Percentiles rank a stretch among this genome's conserved stretches.
phyloP scores from a whole-genome alignment of 2,888 invertebrate species.

The Apamea monoglypha region DNA sequence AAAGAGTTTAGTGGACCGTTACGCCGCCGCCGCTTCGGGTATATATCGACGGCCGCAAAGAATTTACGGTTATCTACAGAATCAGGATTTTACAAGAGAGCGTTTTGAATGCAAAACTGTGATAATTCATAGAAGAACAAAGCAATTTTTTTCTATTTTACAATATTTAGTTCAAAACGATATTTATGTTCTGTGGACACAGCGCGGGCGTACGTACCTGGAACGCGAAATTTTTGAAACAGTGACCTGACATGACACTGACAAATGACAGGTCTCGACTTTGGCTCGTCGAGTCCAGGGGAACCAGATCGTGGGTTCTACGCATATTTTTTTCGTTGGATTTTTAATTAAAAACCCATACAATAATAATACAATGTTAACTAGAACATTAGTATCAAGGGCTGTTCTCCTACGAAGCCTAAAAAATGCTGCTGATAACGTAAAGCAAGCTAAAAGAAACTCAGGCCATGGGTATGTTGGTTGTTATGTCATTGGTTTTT shows the following conservation, averaged over 20 bases:
- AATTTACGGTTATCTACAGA: too few species aligned
- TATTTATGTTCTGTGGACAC: background rate
- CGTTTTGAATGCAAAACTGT: background rate
- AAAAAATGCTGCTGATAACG: conserved; percentile 78
- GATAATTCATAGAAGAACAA: background rate
- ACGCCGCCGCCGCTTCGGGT: too few species aligned
- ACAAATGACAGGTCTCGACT: background rate
- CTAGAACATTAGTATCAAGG: conserved; percentile 78
- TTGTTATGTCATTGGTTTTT: conserved; percentile 81
- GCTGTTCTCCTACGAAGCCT: conserved; percentile 77
- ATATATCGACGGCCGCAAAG: too few species aligned
- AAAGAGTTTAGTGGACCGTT: too few species aligned
- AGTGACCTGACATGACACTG: conserved; percentile 6
- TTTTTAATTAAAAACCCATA: conserved; percentile 28
- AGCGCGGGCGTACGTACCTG: background rate
- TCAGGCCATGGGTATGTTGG: conserved; percentile 83
- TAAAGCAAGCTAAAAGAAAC: conserved; percentile 82
- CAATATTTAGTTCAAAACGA: background rate
- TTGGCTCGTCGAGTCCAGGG: background rate
- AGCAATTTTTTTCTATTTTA: too few species aligned
- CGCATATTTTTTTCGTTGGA: conserved; percentile 20
- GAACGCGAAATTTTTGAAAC: background rate
- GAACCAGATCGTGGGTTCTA: background rate
- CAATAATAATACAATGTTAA: conserved; percentile 75
- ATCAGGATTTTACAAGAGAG: background rate